These are phyloP conservation scores for Flexamia atlantica DNA, from an alignment of 2,888 invertebrate species.

Conservation along the genomic window DNA sequence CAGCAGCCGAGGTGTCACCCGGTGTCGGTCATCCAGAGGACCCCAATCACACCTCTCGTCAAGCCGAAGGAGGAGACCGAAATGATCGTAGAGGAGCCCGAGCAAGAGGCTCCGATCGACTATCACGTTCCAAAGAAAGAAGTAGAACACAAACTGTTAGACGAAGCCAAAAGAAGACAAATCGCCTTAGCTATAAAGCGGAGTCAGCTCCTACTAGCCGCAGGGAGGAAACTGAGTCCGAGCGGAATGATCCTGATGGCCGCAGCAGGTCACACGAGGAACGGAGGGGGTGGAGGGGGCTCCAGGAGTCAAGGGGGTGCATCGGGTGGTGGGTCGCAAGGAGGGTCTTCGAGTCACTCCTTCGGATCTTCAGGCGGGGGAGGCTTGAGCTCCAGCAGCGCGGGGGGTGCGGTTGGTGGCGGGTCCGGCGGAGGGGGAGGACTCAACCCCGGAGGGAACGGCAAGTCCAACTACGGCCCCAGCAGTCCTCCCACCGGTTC, in stretches of 20 bases:
- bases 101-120: slow-evolving; percentile 93
- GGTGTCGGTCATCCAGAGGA: slow-evolving; percentile 90
- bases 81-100: slow-evolving; percentile 78
- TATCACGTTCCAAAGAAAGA: slow-evolving; percentile 90
- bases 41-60: slow-evolving; percentile 77
- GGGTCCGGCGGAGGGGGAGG: slow-evolving; percentile 83
- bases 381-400: slow-evolving; percentile 79
- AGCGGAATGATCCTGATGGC: slow-evolving; percentile 80
- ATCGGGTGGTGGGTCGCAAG: slow-evolving; percentile 76
- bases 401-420: slow-evolving; percentile 78
- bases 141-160: slow-evolving; percentile 68
- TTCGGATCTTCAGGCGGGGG: slow-evolving; percentile 78
- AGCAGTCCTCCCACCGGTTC: slow-evolving; percentile 93
- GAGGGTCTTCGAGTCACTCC: slow-evolving; percentile 67
- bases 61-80: slow-evolving; percentile 73
- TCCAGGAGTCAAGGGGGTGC: slow-evolving; percentile 75
- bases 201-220: slow-evolving; percentile 67
- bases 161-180: slow-evolving; percentile 66
- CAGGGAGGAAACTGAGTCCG: slow-evolving; percentile 66
- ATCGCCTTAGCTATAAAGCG: slow-evolving; percentile 69
- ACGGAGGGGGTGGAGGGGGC: slow-evolving; percentile 76
- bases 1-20: slow-evolving; percentile 80
- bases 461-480: slow-evolving; percentile 91
- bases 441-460: slow-evolving; percentile 85
- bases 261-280: slow-evolving; percentile 89